A percentile compares a stretch with the other conserved stretches of the same genome.
Evolutionary conservation across 2,888 invertebrate species (phyloP).

Genomic region (Icerya purchasi): DNA sequence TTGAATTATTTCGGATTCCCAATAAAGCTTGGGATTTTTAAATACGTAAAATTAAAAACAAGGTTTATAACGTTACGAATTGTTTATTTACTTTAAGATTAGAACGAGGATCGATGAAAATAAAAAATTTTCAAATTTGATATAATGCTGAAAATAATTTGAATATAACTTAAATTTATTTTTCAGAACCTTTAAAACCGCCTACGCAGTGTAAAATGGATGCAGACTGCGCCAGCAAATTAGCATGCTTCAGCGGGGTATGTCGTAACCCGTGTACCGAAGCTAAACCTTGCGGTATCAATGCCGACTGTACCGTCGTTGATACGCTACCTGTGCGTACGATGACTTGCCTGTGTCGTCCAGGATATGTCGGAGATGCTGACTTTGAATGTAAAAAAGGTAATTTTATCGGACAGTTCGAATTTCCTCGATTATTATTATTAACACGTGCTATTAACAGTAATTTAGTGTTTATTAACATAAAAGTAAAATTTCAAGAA

Average conservation of each 20-base stretch:
- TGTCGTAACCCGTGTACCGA: constrained; percentile 62
- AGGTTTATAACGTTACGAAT: no score
- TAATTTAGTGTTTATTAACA: no score
- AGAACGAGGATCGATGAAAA: neutral
- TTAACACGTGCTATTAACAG: no score
- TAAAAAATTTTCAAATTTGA: neutral
- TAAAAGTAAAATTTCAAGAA: no score
- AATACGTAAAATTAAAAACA: no score
- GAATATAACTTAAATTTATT: constrained; percentile 3
- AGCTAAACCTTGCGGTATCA: constrained; percentile 53
- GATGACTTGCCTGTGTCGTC: constrained; percentile 67
- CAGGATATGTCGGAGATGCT: constrained; percentile 65
- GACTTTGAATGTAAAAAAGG: constrained; percentile 61
- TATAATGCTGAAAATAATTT: neutral
- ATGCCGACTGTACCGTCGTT: constrained; percentile 63
- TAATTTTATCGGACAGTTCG: no score
- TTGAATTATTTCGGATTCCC: no score
- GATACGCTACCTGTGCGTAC: constrained; percentile 69
- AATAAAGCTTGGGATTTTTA: no score
- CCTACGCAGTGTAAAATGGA: constrained; percentile 50
- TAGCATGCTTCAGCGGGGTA: constrained; percentile 56
- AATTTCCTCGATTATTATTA: no score
- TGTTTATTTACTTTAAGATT: neutral
- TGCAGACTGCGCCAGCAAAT: constrained; percentile 62
- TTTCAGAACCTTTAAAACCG: constrained; percentile 30